Base-by-base conservation (phyloP, 2,113 vertebrate genomes). In the Reinhardtius hippoglossoides region DNA sequence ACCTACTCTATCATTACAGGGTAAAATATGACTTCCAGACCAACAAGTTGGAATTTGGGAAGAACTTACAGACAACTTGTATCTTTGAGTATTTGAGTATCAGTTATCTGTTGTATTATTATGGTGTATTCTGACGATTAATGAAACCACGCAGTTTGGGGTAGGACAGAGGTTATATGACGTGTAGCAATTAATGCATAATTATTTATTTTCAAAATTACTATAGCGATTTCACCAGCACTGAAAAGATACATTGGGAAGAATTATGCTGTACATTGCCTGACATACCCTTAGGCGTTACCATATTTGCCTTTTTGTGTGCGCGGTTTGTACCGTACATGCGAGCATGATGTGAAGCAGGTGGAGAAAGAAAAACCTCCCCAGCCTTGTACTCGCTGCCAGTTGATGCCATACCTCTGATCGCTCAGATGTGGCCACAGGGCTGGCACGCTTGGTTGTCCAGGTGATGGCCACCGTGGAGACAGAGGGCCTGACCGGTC, bases 401-500 rank as follows among this genome's bases (percentile, higher is more conserved):
- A 87, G 78, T 62, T 80, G 72, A 83, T 72, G 84, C 69, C 61
- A 55, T 68, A 77, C 15, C 74, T 78, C 70, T 46, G 75, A 80
- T 75, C 26, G 57, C 63, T 85, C 65, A 67, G 63, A 87, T 86
- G 85, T 87, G 73, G 82, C 91, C 76, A 62, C 52, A 37, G 87
- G 90, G 87, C 58, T 72, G 80, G 81, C 83, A 88, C 31, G 82
- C 87, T 84, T 67, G 74, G 74, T 75, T 81, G 76, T 91, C 83
- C 93, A 92, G 88, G 86, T 92, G 91, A 91, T n/a, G 86, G 74
- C 79, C 20, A 68, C 83, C 63, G 42, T 61, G 67, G 83, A 85
- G 91, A 91, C 89, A 90, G 84, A 80, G 85, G 88, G 66, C 82
- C 80, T 88, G 90, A 91, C 89, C 80, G 62, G 89, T 78, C 86